Percentiles rank a stretch among this genome's conserved stretches.
These are phyloP conservation scores for Notarius lentiginosus DNA, from an alignment of 2,113 vertebrate genomes.

Conservation along the genomic window DNA sequence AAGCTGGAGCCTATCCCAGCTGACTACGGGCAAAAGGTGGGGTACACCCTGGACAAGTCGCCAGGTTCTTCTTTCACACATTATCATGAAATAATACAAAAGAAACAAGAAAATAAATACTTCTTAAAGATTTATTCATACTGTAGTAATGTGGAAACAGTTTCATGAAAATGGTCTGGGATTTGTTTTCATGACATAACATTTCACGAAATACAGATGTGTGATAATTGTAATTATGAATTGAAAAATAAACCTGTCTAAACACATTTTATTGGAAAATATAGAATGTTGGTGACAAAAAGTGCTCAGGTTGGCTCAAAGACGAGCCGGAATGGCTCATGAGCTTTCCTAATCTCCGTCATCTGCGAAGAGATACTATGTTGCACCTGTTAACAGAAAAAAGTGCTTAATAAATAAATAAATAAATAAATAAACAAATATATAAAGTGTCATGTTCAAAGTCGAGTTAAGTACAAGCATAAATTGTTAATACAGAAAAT, in stretches of 20 bases:
- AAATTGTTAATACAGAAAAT: not conserved
- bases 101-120: not conserved
- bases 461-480: not conserved
- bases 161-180: not conserved
- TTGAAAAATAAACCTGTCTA: not conserved
- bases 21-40: too few relatives aligned
- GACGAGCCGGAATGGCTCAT: not conserved
- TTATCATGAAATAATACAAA: constrained; percentile 2
- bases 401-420: not conserved
- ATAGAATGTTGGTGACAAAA: constrained; percentile 5
- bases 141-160: not conserved
- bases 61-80: not conserved
- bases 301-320: not conserved
- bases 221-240: not conserved
- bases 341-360: constrained; percentile 32
- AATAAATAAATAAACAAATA: not conserved
- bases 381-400: constrained; percentile 70
- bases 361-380: constrained; percentile 70
- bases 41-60: too few relatives aligned
- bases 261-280: constrained; percentile 7
- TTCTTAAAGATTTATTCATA: constrained; percentile 5
- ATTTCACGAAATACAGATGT: not conserved
- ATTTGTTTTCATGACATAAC: not conserved
- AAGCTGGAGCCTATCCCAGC: too few relatives aligned
- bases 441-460: not conserved